Conservation (phyloP, 2,888 invertebrate genomes). For the Campaea margaritaria region DNA sequence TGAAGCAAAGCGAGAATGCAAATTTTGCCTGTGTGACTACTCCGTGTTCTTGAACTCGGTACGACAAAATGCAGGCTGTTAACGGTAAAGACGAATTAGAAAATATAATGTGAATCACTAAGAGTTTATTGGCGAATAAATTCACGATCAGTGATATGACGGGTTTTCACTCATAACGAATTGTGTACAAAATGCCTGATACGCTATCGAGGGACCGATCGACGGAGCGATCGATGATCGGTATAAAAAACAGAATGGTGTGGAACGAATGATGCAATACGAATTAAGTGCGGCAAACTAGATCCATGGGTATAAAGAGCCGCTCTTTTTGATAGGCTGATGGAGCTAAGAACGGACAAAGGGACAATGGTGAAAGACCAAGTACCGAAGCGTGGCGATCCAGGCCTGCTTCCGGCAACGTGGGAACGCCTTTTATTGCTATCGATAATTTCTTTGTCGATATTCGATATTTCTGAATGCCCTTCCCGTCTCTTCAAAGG, state of each 20-base stretch:
- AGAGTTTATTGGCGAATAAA: slow-evolving; percentile 46
- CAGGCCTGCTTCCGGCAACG: slow-evolving; percentile 74
- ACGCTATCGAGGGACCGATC: slow-evolving; percentile 56
- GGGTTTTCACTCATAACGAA: slow-evolving; percentile 48
- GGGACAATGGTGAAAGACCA: slow-evolving; percentile 77
- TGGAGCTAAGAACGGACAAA: slow-evolving; percentile 73
- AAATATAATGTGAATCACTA: slow-evolving; percentile 45
- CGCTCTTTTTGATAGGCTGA: slow-evolving; percentile 71
- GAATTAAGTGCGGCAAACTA: slow-evolving; percentile 77
- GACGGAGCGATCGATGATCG: slow-evolving; percentile 57
- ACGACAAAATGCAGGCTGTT: slow-evolving; percentile 59
- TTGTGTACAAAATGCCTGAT: slow-evolving; percentile 50
- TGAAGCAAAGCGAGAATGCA: slow-evolving; percentile 80
- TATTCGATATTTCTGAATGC: slow-evolving; percentile 54
- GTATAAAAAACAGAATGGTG: slow-evolving; percentile 66
- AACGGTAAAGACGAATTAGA: slow-evolving; percentile 54
- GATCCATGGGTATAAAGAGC: slow-evolving; percentile 68
- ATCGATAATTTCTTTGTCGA: slow-evolving; percentile 61
- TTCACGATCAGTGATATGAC: slow-evolving; percentile 47
- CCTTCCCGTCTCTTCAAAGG: slow-evolving; percentile 29
- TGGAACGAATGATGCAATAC: slow-evolving; percentile 76
- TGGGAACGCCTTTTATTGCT: slow-evolving; percentile 76
- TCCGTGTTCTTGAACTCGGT: slow-evolving; percentile 66
- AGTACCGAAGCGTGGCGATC: slow-evolving; percentile 81
- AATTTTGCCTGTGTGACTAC: slow-evolving; percentile 76